A percentile compares a stretch with the other conserved stretches of the same genome.
phyloP scores from a whole-genome alignment of 1,140 invertebrate species.

The Macrobrachium nipponense region DNA sequence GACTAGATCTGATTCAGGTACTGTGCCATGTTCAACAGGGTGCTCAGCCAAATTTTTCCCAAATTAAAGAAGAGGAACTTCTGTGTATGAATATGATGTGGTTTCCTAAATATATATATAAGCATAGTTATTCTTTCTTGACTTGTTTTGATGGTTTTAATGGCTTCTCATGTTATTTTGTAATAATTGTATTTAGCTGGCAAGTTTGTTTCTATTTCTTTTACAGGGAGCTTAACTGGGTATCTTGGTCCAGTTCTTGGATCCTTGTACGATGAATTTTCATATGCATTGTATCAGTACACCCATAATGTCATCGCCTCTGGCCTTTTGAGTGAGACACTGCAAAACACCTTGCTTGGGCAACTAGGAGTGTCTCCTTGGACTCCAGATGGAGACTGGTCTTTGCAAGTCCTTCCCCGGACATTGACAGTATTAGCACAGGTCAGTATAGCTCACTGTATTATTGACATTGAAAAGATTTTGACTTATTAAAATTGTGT shows the following conservation, averaged over 20 bases:
- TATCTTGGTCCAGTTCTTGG: conserved; percentile 61
- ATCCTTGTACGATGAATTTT: conserved; percentile 81
- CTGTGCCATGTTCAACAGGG: conserved; percentile 34
- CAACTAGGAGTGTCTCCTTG: conserved; percentile 83
- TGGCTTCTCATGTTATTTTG: not conserved
- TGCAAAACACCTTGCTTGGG: conserved; percentile 80
- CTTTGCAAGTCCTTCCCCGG: conserved; percentile 85
- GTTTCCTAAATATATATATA: too few relatives aligned
- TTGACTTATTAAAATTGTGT: not conserved
- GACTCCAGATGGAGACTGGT: conserved; percentile 77
- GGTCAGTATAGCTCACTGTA: conserved; percentile 69
- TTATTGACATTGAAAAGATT: not conserved
- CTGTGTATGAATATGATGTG: not conserved
- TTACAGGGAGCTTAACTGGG: conserved; percentile 66
- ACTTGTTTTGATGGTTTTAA: not conserved
- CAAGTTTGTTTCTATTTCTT: conserved; percentile 52
- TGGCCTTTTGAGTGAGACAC: conserved; percentile 74
- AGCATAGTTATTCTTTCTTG: not conserved
- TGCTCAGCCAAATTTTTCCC: not conserved
- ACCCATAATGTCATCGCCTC: conserved; percentile 86
- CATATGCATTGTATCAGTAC: conserved; percentile 81
- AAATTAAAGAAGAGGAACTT: not conserved
- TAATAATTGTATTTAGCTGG: not conserved
- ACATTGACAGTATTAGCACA: conserved; percentile 84
- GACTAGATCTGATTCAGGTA: conserved; percentile 81